These are phyloP conservation scores for Agapetus fuscipes DNA, from an alignment of 2,888 invertebrate genomes.

Conservation along the genomic window DNA sequence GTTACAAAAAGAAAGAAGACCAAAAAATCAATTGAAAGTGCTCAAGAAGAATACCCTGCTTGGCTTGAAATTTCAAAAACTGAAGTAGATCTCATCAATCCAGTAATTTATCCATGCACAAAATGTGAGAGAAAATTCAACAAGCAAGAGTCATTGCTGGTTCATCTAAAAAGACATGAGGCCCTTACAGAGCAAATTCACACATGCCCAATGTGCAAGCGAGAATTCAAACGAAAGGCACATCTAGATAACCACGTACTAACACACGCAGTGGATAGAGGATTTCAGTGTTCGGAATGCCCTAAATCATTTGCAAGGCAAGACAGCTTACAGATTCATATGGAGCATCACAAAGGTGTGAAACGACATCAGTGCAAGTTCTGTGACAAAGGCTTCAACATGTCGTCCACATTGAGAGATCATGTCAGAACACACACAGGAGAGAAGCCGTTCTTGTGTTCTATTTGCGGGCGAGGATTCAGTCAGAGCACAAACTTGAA, in stretches of 20 bases:
- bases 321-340: slow-evolving; percentile 37
- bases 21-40: slow-evolving; percentile 3
- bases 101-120: slow-evolving; percentile 28
- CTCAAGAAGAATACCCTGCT: slow-evolving; percentile 2
- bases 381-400: slow-evolving; percentile 38
- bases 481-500: slow-evolving; percentile 50
- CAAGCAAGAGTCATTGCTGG: slow-evolving; percentile 29
- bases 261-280: slow-evolving; percentile 37
- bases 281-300: slow-evolving; percentile 40
- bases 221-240: slow-evolving; percentile 47
- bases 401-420: slow-evolving; percentile 49
- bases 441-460: slow-evolving; percentile 48
- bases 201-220: slow-evolving; percentile 33
- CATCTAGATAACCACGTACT: slow-evolving; percentile 44
- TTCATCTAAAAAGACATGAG: slow-evolving; percentile 33
- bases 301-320: slow-evolving; percentile 32
- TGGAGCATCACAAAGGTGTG: slow-evolving; percentile 36
- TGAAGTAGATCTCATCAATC: no score
- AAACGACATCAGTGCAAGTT: slow-evolving; percentile 42
- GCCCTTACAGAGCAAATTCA: slow-evolving; percentile 28
- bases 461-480: slow-evolving; percentile 48
- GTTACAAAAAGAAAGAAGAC: slow-evolving; percentile 20
- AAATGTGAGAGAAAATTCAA: slow-evolving; percentile 34
- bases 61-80: slow-evolving; percentile 17
- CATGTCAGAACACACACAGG: slow-evolving; percentile 48